Conservation (phyloP, 2,888 invertebrate genomes). For the Abscondita cerata region DNA sequence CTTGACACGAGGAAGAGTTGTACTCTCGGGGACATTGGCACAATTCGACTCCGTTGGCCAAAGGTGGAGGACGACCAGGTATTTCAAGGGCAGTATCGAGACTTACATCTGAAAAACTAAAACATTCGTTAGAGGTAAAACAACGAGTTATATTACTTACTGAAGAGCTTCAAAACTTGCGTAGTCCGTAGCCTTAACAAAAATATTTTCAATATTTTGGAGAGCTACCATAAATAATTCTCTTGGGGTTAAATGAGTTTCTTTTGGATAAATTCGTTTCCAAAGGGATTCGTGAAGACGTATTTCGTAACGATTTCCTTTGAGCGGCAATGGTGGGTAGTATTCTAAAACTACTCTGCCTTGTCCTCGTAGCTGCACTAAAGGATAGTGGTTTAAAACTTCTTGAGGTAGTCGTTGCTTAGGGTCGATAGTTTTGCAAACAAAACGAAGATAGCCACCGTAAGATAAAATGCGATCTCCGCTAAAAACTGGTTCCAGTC, state of each 20-base stretch:
- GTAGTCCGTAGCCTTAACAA: slow-evolving; percentile 72
- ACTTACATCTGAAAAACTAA: slow-evolving; percentile 76
- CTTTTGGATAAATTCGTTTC: slow-evolving; percentile 60
- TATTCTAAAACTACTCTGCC: slow-evolving; percentile 79
- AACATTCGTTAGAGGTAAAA: slow-evolving; percentile 3
- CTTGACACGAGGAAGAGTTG: slow-evolving; percentile 89
- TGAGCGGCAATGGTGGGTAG: slow-evolving; percentile 59
- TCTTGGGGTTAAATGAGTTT: slow-evolving; percentile 68
- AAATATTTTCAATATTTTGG: slow-evolving; percentile 82
- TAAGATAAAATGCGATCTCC: slow-evolving; percentile 92
- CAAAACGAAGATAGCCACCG: slow-evolving; percentile 85
- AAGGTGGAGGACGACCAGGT: slow-evolving; percentile 69
- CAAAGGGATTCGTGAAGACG: slow-evolving; percentile 82
- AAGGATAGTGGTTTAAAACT: slow-evolving; percentile 67
- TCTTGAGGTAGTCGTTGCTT: slow-evolving; percentile 58
- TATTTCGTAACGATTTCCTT: slow-evolving; percentile 62
- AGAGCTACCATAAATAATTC: slow-evolving; percentile 90
- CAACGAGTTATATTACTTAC: slow-evolving; percentile 55
- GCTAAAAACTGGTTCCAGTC: slow-evolving; percentile 78
- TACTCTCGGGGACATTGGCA: slow-evolving; percentile 85
- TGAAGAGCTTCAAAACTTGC: slow-evolving; percentile 64
- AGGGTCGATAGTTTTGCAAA: slow-evolving; percentile 63
- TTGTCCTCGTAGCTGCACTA: slow-evolving; percentile 81
- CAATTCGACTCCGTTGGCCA: slow-evolving; percentile 82
- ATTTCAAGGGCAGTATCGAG: slow-evolving; percentile 82